Evolutionary conservation across 2,888 invertebrate species (phyloP), one percentile per base, ranked within the genome.

Genomic region (Pseudoips prasinana): DNA sequence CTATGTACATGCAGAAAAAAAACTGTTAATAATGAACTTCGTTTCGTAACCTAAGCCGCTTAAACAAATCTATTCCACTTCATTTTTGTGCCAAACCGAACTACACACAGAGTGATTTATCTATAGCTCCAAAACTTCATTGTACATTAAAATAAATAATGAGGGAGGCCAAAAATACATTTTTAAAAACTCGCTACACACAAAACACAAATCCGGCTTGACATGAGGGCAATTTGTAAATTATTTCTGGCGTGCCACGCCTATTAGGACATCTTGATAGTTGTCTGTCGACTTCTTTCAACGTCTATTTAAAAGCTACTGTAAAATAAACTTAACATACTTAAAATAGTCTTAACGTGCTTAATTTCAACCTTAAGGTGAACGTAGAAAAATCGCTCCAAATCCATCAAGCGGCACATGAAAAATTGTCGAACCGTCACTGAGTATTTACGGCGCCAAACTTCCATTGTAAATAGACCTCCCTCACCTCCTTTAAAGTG

Each of bases 201-300:
- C 38, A 31, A 33, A 51, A 48, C 14, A 42, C 31, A 53, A 57
- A 50, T 42, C 38, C 43, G 47, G 46, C 49, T 57, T 46, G 40
- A 61, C 65, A 67, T 67, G 68, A 55, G 67, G 61, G 64, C 74
- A 75, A 81, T 86, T 86, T 85, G 84, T 87, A 79, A 83, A 79
- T 84, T 86, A 86, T 86, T 86, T 77, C 75, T 78, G 80, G 76
- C 78, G 47, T 65, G 79, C 59, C 74, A 81, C 81, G 83, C 83
- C 85, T 87, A 87, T 88, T 88, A 88, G 86, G 69, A 76, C 71
- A 70, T 76, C 86, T 82, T 86, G 87, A 87, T 84, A 75, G 82
- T 75, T 80, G 80, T 70, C 86, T 74, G 84, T 84, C 81, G 69
- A 76, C 75, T 83, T 85, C 86, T 88, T 86, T 88, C 88, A 86